These are phyloP conservation scores for Platalea minor DNA, from an alignment of 2,797 vertebrate species.

Conservation along the genomic window DNA sequence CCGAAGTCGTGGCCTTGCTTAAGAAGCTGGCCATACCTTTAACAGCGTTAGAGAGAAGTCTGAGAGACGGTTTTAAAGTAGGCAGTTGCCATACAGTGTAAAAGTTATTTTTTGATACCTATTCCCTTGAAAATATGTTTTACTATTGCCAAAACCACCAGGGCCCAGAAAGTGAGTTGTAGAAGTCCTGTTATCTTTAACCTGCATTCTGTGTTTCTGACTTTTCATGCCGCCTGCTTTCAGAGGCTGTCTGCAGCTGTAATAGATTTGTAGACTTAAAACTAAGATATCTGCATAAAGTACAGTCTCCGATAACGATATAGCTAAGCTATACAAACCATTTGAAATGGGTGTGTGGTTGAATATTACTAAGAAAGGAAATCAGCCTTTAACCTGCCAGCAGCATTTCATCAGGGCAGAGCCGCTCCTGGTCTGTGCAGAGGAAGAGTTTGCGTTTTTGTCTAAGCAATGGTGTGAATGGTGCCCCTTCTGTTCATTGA, in stretches of 20 bases:
- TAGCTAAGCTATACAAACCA: not conserved
- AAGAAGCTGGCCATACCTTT: not conserved
- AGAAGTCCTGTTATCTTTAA: not conserved
- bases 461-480: not conserved
- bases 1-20: not conserved
- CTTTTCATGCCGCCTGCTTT: not conserved
- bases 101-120: not conserved
- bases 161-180: not conserved
- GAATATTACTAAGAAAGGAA: not conserved
- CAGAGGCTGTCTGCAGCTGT: not conserved
- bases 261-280: not conserved
- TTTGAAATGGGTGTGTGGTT: not conserved
- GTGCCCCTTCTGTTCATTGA: not conserved
- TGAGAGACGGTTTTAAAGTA: accelerated
- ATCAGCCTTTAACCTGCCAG: not conserved
- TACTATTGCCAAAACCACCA: not conserved
- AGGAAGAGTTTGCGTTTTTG: not conserved
- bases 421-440: accelerated
- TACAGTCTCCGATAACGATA: not conserved
- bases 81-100: not conserved
- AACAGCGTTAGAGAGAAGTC: accelerated
- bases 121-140: not conserved
- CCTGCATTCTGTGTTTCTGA: not conserved
- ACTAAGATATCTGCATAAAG: not conserved
- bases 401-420: not conserved